Evolutionary conservation across 2,797 vertebrate genomes (phyloP), one percentile per base, ranked within the genome.

Genomic region (Loriculus beryllinus): DNA sequence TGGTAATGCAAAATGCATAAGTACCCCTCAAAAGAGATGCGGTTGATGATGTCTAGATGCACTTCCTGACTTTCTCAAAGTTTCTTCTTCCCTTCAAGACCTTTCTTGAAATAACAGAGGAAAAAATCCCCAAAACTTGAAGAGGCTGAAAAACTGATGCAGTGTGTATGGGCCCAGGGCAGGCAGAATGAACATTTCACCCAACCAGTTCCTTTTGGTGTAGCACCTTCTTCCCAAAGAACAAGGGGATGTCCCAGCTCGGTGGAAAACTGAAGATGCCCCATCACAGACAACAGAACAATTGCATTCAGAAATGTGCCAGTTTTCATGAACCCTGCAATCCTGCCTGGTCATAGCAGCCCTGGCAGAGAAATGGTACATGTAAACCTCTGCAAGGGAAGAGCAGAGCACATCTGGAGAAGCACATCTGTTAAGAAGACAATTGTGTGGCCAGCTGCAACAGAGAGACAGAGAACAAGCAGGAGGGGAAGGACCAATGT

Each of bases 401-500:
- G 43, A 51, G 60, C 18, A 47, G 45, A 62, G 22, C 68, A 88
- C 64, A 60, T 20, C 14, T 67, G 47, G 35, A 80, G 23, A 76
- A 69, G 37, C 37, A 65, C 51, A 57, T 20, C 43, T 47, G 12
- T 15, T 13, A 37, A 57, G 54, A 78, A 33, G 76, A 20, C 1
- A 8, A 25, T 23, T 42, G 12, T 6, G 17, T 10, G 33, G 48
- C 39, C 72, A 85, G 64, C 43, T 33, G 31, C 2, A 3, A 35
- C 45, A 39, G 57, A 84, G 45, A 57, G 62, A 29, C 7, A 26
- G 31, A 64, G n/a, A 18, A 37, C n/a, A 81, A 33, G 21, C 23
- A 0, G 5, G 5, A 15, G 39, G 29, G 8, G 7, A 26, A 86
- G 33, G 23, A 94, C 40, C 0, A 2, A 52, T 6, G 18, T 22